Evolutionary conservation across 2,113 vertebrate genomes (phyloP), one percentile per base, ranked within the genome.

Genomic region (Erythrolamprus reginae): DNA sequence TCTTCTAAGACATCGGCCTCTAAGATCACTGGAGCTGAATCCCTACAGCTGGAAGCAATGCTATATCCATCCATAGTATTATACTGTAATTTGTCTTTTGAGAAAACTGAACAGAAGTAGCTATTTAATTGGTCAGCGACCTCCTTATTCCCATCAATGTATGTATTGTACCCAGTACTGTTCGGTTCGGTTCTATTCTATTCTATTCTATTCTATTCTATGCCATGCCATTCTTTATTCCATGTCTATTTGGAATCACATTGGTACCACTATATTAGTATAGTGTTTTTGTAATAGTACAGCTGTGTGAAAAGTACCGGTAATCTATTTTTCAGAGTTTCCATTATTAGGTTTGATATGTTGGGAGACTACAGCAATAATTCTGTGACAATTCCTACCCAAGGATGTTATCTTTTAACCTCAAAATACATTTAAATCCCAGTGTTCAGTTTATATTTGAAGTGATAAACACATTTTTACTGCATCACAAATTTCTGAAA

Each of bases 401-500:
- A 13, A 0, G 88, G 10, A 89, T 15, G 3, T 17, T 53, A 48
- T 70, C 50, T 90, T 48, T 93, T 91, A 1, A 91, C 45, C 3
- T 38, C 5, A 23, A 92, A 52, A 52, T 0, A 88, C 89, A 93
- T 89, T 92, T 82, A 89, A 77, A 47, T 90, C 7, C 0, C 92
- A 77, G 82, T 65, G n/a, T 87, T 38, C 45, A 86, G 48, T 89
- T 95, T 93, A 53, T 65, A 82, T 3, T 15, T 3, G 48, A 89
- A 89, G 9, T 77, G 42, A 13, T 88, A 90, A 90, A 82, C 7
- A 15, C 4, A 52, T 82, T 93, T 58, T 93, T 56, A 89, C 42
- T 91, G 15, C 58, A 89, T 88, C 48, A 87, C 24, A 93, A 21
- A 94, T 92, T 51, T 91, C 38, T 65, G 10, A 52, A 93, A 94